Evolutionary conservation across 2,888 invertebrate species (phyloP).

Genomic region (Platypus cylindrus): DNA sequence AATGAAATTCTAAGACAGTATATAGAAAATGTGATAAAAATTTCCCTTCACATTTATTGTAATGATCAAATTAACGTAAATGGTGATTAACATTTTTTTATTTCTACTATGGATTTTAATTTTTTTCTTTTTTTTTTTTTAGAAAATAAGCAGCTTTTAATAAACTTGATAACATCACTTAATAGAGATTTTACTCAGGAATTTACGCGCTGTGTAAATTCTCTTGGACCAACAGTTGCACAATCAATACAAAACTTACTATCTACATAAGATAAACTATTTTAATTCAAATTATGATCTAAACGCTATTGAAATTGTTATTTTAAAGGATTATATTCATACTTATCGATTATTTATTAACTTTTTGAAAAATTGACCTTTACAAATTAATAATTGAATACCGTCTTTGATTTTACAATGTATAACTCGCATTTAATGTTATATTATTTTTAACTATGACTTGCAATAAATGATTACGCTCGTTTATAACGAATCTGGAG

Average conservation of each 20-base stretch:
- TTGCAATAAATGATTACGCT: too few species aligned
- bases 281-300: too few species aligned
- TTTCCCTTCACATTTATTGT: constrained; percentile 42
- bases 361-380: too few species aligned
- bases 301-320: too few species aligned
- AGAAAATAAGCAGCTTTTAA: constrained; percentile 38
- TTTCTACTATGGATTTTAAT: not conserved
- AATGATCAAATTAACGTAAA: constrained; percentile 42
- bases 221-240: constrained; percentile 33
- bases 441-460: too few species aligned
- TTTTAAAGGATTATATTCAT: too few species aligned
- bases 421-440: too few species aligned
- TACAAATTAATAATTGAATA: too few species aligned
- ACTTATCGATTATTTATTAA: too few species aligned
- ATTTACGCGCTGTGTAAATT: constrained; percentile 37
- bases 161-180: constrained; percentile 42
- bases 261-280: constrained; percentile 13
- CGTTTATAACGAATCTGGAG: too few species aligned
- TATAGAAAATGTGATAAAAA: constrained; percentile 41
- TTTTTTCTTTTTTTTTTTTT: too few species aligned
- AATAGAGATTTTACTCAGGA: constrained; percentile 45
- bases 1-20: constrained; percentile 42
- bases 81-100: constrained; percentile 30
- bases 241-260: constrained; percentile 23
- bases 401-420: too few species aligned